Evolutionary conservation across 2,113 vertebrate genomes (phyloP).

Genomic region (Polyodon spathula): DNA sequence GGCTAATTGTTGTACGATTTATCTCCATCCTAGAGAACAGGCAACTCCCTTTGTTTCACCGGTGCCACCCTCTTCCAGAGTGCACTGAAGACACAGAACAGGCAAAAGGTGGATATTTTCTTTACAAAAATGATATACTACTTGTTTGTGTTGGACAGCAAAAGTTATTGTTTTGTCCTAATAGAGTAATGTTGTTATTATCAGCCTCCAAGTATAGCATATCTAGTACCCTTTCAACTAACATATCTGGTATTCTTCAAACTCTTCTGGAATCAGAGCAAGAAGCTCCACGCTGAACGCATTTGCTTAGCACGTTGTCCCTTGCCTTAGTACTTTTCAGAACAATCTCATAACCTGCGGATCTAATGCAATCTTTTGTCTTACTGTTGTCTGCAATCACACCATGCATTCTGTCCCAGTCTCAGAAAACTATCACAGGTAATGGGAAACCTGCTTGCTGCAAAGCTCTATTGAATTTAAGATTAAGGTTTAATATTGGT

Average conservation of each 20-base stretch:
- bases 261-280: background rate
- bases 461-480: constrained; percentile 2
- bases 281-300: background rate
- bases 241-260: background rate
- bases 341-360: background rate
- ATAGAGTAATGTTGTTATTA: too few species aligned
- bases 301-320: background rate
- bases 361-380: background rate
- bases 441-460: background rate
- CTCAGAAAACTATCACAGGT: background rate
- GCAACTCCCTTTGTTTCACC: too few species aligned
- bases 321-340: background rate
- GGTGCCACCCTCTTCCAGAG: too few species aligned
- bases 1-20: too few species aligned
- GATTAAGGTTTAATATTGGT: constrained; percentile 3
- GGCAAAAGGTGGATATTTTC: too few species aligned
- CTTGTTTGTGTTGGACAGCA: too few species aligned
- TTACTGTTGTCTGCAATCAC: background rate
- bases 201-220: too few species aligned
- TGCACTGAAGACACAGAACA: too few species aligned
- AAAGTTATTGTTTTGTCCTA: too few species aligned
- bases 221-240: too few species aligned
- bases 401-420: background rate
- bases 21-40: too few species aligned
- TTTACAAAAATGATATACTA: too few species aligned